Evolutionary conservation across 2,797 vertebrate species (phyloP).

Genomic region (Girardinus metallicus): DNA sequence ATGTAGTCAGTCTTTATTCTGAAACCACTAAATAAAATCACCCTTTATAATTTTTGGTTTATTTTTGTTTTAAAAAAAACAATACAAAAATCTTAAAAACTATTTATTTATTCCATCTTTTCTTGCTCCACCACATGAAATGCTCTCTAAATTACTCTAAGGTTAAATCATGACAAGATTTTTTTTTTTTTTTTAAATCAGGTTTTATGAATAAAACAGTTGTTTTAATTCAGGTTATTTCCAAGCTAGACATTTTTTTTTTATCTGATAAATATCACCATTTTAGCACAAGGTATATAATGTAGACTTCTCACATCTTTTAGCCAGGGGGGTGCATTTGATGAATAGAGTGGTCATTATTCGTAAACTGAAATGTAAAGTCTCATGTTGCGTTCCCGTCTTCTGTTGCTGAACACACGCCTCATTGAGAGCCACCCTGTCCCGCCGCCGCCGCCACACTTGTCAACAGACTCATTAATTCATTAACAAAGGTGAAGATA

Average conservation of each 20-base stretch:
- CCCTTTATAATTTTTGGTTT: not conserved
- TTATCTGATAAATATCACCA: not conserved
- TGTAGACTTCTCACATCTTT: not conserved
- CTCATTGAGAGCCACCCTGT: constrained; percentile 3
- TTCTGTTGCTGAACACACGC: constrained; percentile 3
- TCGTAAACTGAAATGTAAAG: not conserved
- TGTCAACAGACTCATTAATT: constrained; percentile 23
- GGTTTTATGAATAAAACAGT: not conserved
- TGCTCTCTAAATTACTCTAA: not conserved
- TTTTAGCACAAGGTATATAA: not conserved
- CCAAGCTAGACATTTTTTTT: not conserved
- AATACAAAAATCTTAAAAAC: not conserved
- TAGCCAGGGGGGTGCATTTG: not conserved
- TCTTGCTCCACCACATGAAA: not conserved
- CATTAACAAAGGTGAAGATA: constrained; percentile 11
- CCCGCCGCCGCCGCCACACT: constrained; percentile 12
- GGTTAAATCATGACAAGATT: not conserved
- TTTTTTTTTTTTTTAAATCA: no score
- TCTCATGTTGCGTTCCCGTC: constrained; percentile 1
- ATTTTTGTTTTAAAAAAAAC: not conserved
- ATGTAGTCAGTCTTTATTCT: not conserved
- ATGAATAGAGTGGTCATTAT: constrained; percentile 15
- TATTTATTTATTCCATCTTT: not conserved
- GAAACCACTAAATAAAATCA: not conserved
- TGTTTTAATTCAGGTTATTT: not conserved